phyloP scores from a whole-genome alignment of 1,140 invertebrate species.

The Pomacea maculata region DNA sequence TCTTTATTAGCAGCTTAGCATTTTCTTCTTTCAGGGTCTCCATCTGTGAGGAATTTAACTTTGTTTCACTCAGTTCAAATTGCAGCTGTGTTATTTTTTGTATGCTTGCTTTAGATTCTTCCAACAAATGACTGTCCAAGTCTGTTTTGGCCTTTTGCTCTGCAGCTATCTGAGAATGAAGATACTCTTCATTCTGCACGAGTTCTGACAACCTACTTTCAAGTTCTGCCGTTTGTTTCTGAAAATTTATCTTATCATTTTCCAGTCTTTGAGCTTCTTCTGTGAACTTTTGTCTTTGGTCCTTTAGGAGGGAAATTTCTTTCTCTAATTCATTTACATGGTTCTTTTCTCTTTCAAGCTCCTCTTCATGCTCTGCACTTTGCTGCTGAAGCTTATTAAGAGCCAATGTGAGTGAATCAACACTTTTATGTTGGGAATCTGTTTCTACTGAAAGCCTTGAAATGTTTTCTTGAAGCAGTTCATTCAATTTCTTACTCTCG shows the following conservation, averaged over 20 bases:
- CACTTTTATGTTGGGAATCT: background rate
- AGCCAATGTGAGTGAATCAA: background rate
- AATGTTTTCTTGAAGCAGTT: background rate
- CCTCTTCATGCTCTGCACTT: conserved; percentile 22
- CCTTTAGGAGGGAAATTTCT: conserved; percentile 25
- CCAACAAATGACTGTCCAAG: background rate
- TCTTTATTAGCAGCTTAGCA: conserved; percentile 21
- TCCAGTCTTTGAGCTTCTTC: background rate
- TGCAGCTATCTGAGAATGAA: conserved; percentile 12
- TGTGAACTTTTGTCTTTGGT: background rate
- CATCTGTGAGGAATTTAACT: conserved; percentile 17
- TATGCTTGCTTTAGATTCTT: conserved; percentile 1
- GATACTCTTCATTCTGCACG: conserved; percentile 4
- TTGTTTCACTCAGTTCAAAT: background rate
- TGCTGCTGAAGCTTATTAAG: background rate
- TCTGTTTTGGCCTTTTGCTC: conserved; percentile 3
- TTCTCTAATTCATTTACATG: conserved; percentile 29
- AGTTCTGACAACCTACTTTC: conserved; percentile 11
- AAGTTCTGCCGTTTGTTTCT: background rate
- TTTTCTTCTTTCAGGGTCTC: conserved; percentile 25
- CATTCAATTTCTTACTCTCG: background rate
- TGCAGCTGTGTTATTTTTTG: conserved; percentile 15
- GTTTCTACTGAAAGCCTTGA: background rate
- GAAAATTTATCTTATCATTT: background rate
- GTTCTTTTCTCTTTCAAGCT: conserved; percentile 26